A percentile compares a stretch with the other conserved stretches of the same genome.
Conservation (phyloP, 2,797 vertebrate species). For the Todus mexicanus region DNA sequence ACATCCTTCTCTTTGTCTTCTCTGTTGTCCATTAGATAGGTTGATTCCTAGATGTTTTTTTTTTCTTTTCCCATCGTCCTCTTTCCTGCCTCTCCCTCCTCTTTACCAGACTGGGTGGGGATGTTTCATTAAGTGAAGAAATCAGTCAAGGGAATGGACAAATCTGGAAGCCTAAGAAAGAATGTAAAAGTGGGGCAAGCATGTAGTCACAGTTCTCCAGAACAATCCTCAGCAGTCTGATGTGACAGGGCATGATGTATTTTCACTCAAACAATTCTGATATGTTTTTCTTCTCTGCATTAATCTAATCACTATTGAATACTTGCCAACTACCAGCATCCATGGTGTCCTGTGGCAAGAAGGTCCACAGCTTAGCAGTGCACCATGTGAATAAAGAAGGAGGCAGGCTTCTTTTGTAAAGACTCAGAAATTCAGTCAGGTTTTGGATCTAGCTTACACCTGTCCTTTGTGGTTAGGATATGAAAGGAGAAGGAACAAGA, state of each 20-base stretch:
- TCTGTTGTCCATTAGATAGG: background rate
- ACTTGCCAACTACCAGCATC: background rate
- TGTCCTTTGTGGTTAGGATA: background rate
- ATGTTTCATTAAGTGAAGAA: background rate
- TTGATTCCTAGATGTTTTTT: background rate
- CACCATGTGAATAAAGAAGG: background rate
- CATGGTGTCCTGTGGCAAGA: background rate
- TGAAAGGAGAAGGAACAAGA: background rate
- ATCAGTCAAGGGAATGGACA: background rate
- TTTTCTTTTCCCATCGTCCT: background rate
- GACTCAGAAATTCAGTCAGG: background rate
- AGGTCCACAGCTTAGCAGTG: background rate
- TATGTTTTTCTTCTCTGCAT: background rate
- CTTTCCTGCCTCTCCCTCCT: background rate
- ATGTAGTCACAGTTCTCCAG: background rate
- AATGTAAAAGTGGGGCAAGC: background rate
- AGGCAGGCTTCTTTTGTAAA: background rate
- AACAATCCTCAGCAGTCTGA: background rate
- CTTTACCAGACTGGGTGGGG: background rate
- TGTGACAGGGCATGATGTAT: background rate
- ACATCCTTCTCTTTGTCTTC: background rate
- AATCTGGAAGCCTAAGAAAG: background rate
- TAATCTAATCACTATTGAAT: background rate
- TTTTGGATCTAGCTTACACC: background rate
- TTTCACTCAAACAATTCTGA: background rate